Conservation (phyloP, 2,797 vertebrate genomes). For the Eidolon dupreanum region DNA sequence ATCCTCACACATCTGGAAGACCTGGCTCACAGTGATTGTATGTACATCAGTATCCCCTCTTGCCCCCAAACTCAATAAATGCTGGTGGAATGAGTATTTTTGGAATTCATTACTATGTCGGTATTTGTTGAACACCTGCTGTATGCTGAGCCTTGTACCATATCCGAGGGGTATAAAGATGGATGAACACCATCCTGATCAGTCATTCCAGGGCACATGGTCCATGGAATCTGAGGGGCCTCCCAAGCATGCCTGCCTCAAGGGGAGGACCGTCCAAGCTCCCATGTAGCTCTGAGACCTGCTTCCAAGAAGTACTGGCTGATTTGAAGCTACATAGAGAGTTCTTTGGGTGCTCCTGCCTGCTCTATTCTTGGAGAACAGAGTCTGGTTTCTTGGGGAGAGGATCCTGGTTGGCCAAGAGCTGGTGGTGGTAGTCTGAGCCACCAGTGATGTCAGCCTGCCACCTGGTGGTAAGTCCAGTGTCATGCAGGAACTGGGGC, state of each 20-base stretch:
- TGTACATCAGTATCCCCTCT: too few species aligned
- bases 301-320: not conserved
- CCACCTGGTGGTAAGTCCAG: slow-evolving; percentile 33
- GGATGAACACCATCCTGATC: not conserved
- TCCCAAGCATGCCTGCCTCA: not conserved
- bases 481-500: not conserved
- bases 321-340: not conserved
- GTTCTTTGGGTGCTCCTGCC: not conserved
- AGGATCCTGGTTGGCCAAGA: not conserved
- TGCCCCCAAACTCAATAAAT: not conserved
- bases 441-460: not conserved
- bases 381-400: not conserved
- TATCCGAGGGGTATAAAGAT: not conserved
- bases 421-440: not conserved
- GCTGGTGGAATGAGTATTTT: not conserved
- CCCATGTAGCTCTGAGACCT: not conserved
- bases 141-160: not conserved
- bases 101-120: not conserved
- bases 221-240: not conserved
- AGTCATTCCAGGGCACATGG: too few species aligned
- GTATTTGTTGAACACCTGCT: accelerated
- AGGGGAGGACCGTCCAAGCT: not conserved
- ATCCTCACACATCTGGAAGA: not conserved
- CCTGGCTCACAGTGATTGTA: not conserved
- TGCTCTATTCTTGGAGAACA: not conserved